Percentiles rank a stretch among this genome's conserved stretches.
These are phyloP conservation scores for Drosophila lacicola DNA, from an alignment of 2,888 invertebrate genomes.

Conservation along the genomic window DNA sequence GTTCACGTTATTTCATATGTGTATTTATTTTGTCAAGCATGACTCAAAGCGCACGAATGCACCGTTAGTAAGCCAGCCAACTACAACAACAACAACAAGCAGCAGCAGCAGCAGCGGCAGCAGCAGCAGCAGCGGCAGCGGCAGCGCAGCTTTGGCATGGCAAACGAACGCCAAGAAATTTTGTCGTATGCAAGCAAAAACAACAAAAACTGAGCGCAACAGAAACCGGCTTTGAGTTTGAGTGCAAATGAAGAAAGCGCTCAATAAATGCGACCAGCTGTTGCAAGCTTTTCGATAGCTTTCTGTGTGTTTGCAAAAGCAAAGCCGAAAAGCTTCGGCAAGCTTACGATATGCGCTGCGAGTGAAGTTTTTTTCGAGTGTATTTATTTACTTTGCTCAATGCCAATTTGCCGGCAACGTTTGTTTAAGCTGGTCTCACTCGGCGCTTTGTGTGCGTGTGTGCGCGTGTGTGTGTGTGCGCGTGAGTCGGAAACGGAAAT, in stretches of 20 bases:
- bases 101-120: slow-evolving; percentile 20
- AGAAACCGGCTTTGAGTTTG: slow-evolving; percentile 52
- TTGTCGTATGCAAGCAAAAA: slow-evolving; percentile 30
- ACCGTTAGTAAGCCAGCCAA: slow-evolving; percentile 58
- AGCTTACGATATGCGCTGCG: slow-evolving; percentile 47
- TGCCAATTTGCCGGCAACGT: slow-evolving; percentile 59
- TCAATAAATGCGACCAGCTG: slow-evolving; percentile 38
- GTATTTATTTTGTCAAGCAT: slow-evolving; percentile 18
- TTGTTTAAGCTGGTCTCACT: slow-evolving; percentile 12
- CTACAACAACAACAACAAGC: slow-evolving; percentile 22
- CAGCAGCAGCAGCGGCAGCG: slow-evolving; percentile 17
- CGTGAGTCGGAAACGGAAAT: slow-evolving; percentile 72
- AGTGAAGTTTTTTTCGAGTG: slow-evolving; percentile 25
- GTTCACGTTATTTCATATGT: slow-evolving; percentile 3
- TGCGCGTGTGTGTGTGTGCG: slow-evolving; percentile 11
- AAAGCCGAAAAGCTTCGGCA: slow-evolving; percentile 29
- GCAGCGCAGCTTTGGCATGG: slow-evolving; percentile 32
- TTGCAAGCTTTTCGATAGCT: slow-evolving; percentile 51
- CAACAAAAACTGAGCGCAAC: slow-evolving; percentile 5
- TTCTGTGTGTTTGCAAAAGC: slow-evolving; percentile 33
- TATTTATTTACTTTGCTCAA: slow-evolving; percentile 45
- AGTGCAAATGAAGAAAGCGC: slow-evolving; percentile 19
- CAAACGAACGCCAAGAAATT: slow-evolving; percentile 43
- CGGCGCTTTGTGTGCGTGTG: neutral
- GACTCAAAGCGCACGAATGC: slow-evolving; percentile 63